phyloP scores from a whole-genome alignment of 2,113 vertebrate genomes.

The Cynoglossus semilaevis region DNA sequence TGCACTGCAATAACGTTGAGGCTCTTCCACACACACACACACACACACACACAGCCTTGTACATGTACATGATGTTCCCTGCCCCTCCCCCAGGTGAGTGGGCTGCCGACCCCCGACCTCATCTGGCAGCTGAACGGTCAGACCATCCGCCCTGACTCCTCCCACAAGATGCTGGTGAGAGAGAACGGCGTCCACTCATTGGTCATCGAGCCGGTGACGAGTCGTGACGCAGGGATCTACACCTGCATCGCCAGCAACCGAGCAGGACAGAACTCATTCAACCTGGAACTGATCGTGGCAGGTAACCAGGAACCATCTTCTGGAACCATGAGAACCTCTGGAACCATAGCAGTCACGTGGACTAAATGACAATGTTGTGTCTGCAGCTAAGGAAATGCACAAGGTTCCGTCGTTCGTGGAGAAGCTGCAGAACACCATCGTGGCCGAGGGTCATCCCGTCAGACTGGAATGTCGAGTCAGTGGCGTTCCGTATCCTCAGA shows the following conservation, averaged over 20 bases:
- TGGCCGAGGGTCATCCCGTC: conserved; percentile 93
- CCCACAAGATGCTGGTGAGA: conserved; percentile 95
- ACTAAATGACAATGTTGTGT: background rate
- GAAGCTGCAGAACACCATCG: conserved; percentile 96
- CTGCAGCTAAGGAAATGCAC: conserved; percentile 92
- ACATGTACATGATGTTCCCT: background rate
- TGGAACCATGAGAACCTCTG: no score
- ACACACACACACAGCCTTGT: no score
- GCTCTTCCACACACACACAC: no score
- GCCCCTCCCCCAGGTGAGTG: conserved; percentile 83
- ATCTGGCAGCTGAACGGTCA: conserved; percentile 93
- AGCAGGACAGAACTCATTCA: conserved; percentile 95
- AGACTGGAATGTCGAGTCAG: conserved; percentile 90
- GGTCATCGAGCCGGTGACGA: conserved; percentile 91
- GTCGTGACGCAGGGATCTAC: conserved; percentile 92
- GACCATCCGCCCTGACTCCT: conserved; percentile 87
- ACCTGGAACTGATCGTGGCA: conserved; percentile 93
- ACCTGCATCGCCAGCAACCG: conserved; percentile 92
- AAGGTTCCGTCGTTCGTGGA: conserved; percentile 89
- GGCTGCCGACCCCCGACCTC: conserved; percentile 92
- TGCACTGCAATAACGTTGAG: no score
- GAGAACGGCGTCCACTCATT: conserved; percentile 96
- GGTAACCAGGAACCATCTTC: conserved; percentile 70
- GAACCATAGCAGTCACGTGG: background rate
- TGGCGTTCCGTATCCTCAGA: conserved; percentile 88